Percentiles rank a stretch among this genome's conserved stretches.
phyloP scores from a whole-genome alignment of 2,888 invertebrate species.

The Trichogramma dendrolimi region DNA sequence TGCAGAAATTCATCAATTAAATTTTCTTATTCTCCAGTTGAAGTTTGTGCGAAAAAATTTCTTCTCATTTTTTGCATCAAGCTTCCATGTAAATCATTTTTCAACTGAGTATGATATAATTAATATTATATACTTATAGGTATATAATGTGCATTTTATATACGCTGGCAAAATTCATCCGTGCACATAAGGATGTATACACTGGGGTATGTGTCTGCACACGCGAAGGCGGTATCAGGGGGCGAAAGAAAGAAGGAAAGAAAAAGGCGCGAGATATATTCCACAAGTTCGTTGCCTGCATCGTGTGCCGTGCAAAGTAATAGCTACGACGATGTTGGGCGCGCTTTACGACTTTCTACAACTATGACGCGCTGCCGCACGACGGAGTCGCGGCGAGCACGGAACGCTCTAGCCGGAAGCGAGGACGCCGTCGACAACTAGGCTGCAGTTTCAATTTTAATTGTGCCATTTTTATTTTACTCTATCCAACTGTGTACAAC shows the following conservation, averaged over 20 bases:
- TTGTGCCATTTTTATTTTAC: constrained; percentile 35
- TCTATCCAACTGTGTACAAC: too few species aligned
- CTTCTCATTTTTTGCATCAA: too few species aligned
- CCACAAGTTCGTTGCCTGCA: constrained; percentile 26
- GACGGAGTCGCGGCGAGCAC: neutral
- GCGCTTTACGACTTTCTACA: constrained; percentile 30
- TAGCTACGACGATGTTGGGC: constrained; percentile 20
- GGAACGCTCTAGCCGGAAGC: neutral
- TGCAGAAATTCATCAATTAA: too few species aligned
- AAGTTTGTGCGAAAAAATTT: too few species aligned
- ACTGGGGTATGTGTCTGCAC: constrained; percentile 9
- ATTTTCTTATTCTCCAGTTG: too few species aligned
- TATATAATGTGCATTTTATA: too few species aligned
- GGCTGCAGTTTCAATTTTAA: constrained; percentile 39
- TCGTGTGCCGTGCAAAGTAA: constrained; percentile 19
- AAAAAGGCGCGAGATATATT: constrained; percentile 26
- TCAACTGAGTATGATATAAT: too few species aligned
- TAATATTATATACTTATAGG: too few species aligned
- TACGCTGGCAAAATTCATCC: too few species aligned
- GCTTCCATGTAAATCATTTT: too few species aligned
- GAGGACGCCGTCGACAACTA: constrained; percentile 13
- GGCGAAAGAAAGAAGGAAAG: too few species aligned
- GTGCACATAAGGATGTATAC: too few species aligned
- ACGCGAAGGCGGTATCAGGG: constrained; percentile 30
- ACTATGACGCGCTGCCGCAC: constrained; percentile 22